A percentile compares a stretch with the other conserved stretches of the same genome.
Conservation (phyloP, 2,888 invertebrate genomes). For the Anthophora plumipes region DNA sequence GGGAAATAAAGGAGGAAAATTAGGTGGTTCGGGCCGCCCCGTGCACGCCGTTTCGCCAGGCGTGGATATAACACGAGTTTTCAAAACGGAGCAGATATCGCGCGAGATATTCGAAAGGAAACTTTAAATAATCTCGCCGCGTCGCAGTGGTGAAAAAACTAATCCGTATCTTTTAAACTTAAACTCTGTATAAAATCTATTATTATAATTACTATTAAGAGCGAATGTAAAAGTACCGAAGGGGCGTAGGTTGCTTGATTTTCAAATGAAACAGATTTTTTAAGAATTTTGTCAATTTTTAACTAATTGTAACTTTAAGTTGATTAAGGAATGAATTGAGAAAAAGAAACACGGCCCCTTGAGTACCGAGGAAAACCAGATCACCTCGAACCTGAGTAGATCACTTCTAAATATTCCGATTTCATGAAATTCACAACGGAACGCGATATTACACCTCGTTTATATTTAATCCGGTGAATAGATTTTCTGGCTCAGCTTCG, state of each 20-base stretch:
- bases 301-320: not conserved
- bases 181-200: not conserved
- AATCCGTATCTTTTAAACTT: not conserved
- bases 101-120: not conserved
- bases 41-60: not conserved
- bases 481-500: constrained; percentile 51
- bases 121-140: not conserved
- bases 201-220: not conserved
- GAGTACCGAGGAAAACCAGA: constrained; percentile 43
- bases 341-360: constrained; percentile 11
- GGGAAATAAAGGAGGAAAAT: constrained; percentile 66
- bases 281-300: not conserved
- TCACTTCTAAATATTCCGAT: not conserved
- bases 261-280: not conserved
- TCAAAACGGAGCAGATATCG: not conserved
- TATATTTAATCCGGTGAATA: not conserved
- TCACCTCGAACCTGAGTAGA: constrained; percentile 57
- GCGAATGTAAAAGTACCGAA: not conserved
- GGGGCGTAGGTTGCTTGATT: constrained; percentile 3
- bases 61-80: constrained; percentile 2
- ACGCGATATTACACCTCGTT: not conserved
- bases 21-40: constrained; percentile 33
- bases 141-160: not conserved
- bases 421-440: not conserved
- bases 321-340: not conserved